Evolutionary conservation across 2,113 vertebrate genomes (phyloP), one percentile per base, ranked within the genome.

Genomic region (Alethe diademata): DNA sequence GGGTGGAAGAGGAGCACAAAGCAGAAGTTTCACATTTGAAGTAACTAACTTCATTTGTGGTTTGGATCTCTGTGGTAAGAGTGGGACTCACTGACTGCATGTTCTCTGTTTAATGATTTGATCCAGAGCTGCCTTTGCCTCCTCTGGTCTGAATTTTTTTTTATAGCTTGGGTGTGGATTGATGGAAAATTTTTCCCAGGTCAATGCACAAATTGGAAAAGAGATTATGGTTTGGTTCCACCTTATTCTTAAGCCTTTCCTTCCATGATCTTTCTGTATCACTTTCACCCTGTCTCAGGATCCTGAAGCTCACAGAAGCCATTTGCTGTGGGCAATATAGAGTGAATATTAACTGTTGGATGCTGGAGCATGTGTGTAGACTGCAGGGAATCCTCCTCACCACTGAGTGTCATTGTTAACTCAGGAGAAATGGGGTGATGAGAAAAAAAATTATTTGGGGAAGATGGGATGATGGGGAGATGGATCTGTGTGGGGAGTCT

Each of bases 351-450:
- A 91, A 66, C 31, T 45, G 35, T 71, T 74, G 88, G 79, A 11
- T 91, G 72, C 58, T 86, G 72, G 66, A 86, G 51, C 38, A 2
- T 1, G 47, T 80, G 18, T 45, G 43, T 3, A 84, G 91, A 88
- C 86, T 95, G 95, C 91, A 97, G 88, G 86, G 83, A 96, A 96
- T 96, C 88, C 92, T 94, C 92, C 92, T 93, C 92, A 75, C 95
- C 95, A 96, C 96, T 94, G 88, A 96, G 95, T 97, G 96, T 96
- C 94, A 96, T 96, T 88, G 91, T 96, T 94, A 95, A 96, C 96
- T 90, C 88, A 93, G 88, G 69, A 94, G 95, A 95, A 93, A 73
- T 88, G 91, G 91, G 72, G 86, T 8, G 60, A 71, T 20, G 72
- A 84, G 31, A 19, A 43, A 67, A 50, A 50, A 43, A 60, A 43